Evolutionary conservation across 2,113 vertebrate species (phyloP), one percentile per base, ranked within the genome.

Genomic region (Panurus biarmicus): DNA sequence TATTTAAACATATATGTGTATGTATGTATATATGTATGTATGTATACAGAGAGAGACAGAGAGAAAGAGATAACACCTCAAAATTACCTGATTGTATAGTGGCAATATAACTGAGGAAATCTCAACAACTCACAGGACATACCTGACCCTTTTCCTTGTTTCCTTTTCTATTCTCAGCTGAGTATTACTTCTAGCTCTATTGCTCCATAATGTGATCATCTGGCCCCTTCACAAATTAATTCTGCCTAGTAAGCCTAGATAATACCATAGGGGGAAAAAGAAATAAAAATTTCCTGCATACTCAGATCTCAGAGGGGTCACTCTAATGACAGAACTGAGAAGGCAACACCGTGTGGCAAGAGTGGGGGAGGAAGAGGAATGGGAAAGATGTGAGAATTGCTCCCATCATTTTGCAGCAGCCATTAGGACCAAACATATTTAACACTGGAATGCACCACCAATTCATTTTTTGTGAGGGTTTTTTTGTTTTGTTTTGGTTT

Each of bases 71-170:
- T 3, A 45, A 17, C 33, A 53, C 11, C 11, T 24, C 11, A 51
- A 88, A 80, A 25, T 25, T 0, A 38, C 8, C 7, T 0, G 0
- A 4, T 26, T 87, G 7, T 11, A 44, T 12, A 66, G 17, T 1
- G 1, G 8, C 38, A 12, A 57, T 11, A 14, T 6, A 62, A 47
- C 31, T 86, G 35, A 76, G 21, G 12, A 90, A 71, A 87, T 71
- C 14, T 57, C 75, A 57, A 14, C 9, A 71, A 26, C 23, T 90
- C 18, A 26, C 7, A 42, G 24, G 17, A 35, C 12, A 53, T 29
- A 53, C 4, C 18, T 48, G 8, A 33, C 28, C 4, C 22, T 72
- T 85, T 85, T 25, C 35, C 28, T 67, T 53, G 13, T 15, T 76
- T 72, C 4, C 6, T 57, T 58, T 62, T 18, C 5, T 50, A 21